Base-by-base conservation (phyloP, 2,888 invertebrate species). In the Lypha dubia region DNA sequence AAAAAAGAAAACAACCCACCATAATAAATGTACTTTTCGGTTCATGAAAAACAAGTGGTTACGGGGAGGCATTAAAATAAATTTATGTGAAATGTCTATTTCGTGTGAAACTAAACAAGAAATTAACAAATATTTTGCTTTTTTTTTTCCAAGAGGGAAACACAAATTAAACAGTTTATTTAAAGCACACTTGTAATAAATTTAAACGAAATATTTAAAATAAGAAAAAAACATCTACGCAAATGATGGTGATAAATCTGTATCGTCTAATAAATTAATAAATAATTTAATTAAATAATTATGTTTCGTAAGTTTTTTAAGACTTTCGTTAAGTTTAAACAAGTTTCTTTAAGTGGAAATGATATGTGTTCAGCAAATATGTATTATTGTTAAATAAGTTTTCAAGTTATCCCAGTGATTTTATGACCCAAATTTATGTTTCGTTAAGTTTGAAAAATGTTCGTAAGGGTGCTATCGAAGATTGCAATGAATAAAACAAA, bases 61-160 rank as follows among this genome's bases (percentile, higher is more conserved):
- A 7, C n/a, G n/a, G 9, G 38, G 28, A 17, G 51, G 68, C 41
- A 68, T 68, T 77, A 68, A 77, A 77, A 51, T 51, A 60, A 68
- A 77, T 60, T 41, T 49, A 76, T 75, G 22, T 53, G 51, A 58
- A 77, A 20, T 49, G 15, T 49, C 38, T 60, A 67, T 60, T 60
- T 49, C 28, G 68, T 60, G 76, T 56, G 49, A 76, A 76, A 46
- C 51, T 63, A 41, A 44, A 44, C 20, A 46, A 67, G 17, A 58
- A 60, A 49, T 67, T 65, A 77, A 58, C 17, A 68, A 68, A 49
- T 6, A 3, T 58, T 76, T 76, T 22, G 3, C 24, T 49, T 67
- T 32, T 65, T 32, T 46, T 67, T 32, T 65, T 32, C 28, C 22
- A 28, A 13, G 17, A 24, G 20, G 1, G 17, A 65, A 38, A 49